Percentiles rank a stretch among this genome's conserved stretches.
phyloP scores from a whole-genome alignment of 2,797 vertebrate genomes.

The Moxostoma hubbsi region DNA sequence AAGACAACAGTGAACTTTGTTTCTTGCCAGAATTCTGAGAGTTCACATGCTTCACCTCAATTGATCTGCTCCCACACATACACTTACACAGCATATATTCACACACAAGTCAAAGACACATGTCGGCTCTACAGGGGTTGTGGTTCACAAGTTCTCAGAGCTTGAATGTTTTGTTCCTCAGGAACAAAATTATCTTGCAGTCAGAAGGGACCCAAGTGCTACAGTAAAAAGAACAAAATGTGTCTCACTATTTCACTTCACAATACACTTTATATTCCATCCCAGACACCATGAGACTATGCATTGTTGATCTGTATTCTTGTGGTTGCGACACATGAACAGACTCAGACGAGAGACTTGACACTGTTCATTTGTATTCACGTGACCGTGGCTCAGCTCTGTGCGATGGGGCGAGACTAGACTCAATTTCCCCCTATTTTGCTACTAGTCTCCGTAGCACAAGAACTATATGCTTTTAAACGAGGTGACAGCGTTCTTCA shows the following conservation, averaged over 20 bases:
- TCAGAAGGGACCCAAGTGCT: conserved; percentile 17
- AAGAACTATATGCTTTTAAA: conserved; percentile 31
- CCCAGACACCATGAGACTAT: conserved; percentile 42
- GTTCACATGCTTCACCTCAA: conserved; percentile 6
- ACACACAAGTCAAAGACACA: conserved; percentile 14
- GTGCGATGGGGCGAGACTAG: too few species aligned
- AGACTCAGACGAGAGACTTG: conserved; percentile 36
- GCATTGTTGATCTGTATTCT: conserved; percentile 58
- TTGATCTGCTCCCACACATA: background rate
- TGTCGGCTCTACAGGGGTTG: conserved; percentile 14
- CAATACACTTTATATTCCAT: conserved; percentile 16
- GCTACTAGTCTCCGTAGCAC: conserved; percentile 30
- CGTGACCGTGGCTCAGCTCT: conserved; percentile 34
- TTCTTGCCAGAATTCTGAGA: background rate
- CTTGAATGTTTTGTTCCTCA: conserved; percentile 8
- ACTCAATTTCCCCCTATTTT: conserved; percentile 43
- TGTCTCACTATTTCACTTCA: conserved; percentile 27
- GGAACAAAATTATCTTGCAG: conserved; percentile 19
- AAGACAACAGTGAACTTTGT: background rate
- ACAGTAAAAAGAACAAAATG: conserved; percentile 25
- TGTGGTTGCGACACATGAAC: conserved; percentile 25
- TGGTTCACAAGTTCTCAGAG: conserved; percentile 3
- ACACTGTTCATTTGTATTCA: conserved; percentile 60
- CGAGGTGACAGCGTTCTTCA: conserved; percentile 31
- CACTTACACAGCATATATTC: background rate